A percentile compares a stretch with the other conserved stretches of the same genome.
Evolutionary conservation across 2,797 vertebrate species (phyloP).

Genomic region (Macrochelys suwanniensis): DNA sequence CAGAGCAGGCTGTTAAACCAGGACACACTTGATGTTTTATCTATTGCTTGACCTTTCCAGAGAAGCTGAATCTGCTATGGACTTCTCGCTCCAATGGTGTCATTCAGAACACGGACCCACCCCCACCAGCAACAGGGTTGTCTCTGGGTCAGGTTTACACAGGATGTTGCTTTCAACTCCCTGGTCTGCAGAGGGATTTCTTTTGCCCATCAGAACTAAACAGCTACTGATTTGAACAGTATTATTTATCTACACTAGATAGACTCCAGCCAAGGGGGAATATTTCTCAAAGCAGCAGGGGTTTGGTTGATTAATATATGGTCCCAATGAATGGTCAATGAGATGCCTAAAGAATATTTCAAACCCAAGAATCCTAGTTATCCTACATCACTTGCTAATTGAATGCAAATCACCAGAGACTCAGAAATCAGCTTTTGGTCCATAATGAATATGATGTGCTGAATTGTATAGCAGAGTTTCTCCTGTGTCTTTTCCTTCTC

Average conservation of each 20-base stretch:
- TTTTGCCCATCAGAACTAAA: not conserved
- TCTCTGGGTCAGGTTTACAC: rapidly evolving
- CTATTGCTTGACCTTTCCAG: not conserved
- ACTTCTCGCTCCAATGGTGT: not conserved
- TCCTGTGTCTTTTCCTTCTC: rapidly evolving
- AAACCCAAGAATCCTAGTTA: not conserved
- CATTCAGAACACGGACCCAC: rapidly evolving
- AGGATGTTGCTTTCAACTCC: not conserved
- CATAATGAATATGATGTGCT: not conserved
- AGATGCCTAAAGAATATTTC: not conserved
- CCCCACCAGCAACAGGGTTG: not conserved
- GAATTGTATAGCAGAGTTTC: not conserved
- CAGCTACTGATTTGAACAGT: not conserved
- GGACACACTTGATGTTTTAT: not conserved
- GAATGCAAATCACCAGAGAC: not conserved
- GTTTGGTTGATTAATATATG: not conserved
- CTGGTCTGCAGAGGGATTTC: not conserved
- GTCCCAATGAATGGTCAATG: not conserved
- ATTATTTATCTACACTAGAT: not conserved
- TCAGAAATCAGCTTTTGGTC: not conserved
- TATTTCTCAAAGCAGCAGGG: not conserved
- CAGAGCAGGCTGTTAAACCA: not conserved
- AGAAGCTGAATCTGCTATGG: rapidly evolving
- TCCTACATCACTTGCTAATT: not conserved
- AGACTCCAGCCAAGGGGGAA: not conserved